Percentiles rank a stretch among this genome's conserved stretches.
Evolutionary conservation across 2,797 vertebrate genomes (phyloP).

Genomic region (Stomatorhinus walkeri): DNA sequence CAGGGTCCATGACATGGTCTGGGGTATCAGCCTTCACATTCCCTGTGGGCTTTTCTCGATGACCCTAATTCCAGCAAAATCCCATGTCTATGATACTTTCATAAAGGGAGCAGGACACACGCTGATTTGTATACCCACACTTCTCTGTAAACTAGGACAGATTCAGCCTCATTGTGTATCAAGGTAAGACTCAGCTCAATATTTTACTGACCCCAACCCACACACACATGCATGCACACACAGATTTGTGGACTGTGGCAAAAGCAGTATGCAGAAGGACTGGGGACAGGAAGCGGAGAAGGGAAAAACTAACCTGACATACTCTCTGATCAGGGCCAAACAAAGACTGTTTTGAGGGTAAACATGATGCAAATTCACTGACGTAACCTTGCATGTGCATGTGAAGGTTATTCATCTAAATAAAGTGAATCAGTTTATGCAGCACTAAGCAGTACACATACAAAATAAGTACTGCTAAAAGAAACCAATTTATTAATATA

Average conservation of each 20-base stretch:
- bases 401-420: not conserved
- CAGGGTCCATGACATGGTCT: not conserved
- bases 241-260: not conserved
- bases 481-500: not conserved
- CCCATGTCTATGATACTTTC: not conserved
- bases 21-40: not conserved
- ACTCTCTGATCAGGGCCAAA: not conserved
- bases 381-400: not conserved
- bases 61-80: constrained; percentile 6
- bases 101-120: not conserved
- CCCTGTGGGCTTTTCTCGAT: not conserved
- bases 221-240: not conserved
- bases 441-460: not conserved
- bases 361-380: not conserved
- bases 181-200: not conserved
- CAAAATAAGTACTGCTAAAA: not conserved
- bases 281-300: not conserved
- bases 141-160: not conserved
- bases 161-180: not conserved
- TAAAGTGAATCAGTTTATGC: not conserved
- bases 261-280: not conserved
- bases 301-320: not conserved
- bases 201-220: not conserved
- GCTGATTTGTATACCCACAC: not conserved
- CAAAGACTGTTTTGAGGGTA: not conserved